Base-by-base conservation (phyloP, 2,113 vertebrate genomes). In the Petroica traversi region DNA sequence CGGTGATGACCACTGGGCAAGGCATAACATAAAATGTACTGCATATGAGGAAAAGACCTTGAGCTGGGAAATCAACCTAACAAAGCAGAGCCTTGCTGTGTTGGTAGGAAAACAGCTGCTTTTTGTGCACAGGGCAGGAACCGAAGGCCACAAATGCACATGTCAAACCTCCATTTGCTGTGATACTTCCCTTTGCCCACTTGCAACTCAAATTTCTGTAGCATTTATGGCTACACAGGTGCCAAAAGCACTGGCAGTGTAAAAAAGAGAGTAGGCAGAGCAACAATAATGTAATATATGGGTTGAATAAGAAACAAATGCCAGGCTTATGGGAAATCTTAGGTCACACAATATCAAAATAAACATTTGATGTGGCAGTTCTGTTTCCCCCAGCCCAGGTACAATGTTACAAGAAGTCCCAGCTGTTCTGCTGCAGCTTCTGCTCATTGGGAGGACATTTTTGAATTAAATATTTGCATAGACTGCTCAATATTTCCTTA, bases 21-120 rank as follows among this genome's bases (percentile, higher is more conserved):
- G 38, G 41, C 41, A 29, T n/a, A 33, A 64, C 9, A 45, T 23
- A 25, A 86, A 34, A 46, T 33, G 24, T 1, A 7, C 2, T 36
- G 48, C 59, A 49, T 12, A 81, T 2, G 14, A 79, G 23, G 40
- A 78, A 48, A 45, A 72, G 40, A 57, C 25, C 48, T 43, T 23
- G 40, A 61, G 52, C 43, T 76, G 66, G 26, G 78, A 85, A 82
- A 52, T 14, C 28, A 76, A 33, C 36, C 13, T 1, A 38, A 19
- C 0, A 0, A 66, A 63, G 33, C 52, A 63, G 43, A 6, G 24
- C 48, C 64, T 9, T 19, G 36, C 48, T 61, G 19, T 49, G 15
- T 48, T 5, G 0, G 49, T 19, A 33, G 36, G 38, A 64, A 48
- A 75, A 57, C 8, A 26, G 51, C 25, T 57, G 40, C 9, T 45